Evolutionary conservation across 2,113 vertebrate genomes (phyloP), one percentile per base, ranked within the genome.

Genomic region (Meleagris gallopavo): DNA sequence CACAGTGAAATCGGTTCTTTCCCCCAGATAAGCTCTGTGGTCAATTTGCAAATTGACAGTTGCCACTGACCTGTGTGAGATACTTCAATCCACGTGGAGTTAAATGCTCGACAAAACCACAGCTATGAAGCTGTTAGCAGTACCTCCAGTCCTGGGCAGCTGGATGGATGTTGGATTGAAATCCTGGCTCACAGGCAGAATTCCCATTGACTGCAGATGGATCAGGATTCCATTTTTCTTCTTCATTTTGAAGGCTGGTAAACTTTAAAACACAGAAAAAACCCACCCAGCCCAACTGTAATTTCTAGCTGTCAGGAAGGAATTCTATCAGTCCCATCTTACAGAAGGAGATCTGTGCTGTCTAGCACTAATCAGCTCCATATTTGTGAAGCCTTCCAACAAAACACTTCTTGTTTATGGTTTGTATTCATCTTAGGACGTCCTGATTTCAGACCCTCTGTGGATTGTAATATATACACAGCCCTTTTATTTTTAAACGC

Each of bases 301-400:
- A 89, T 85, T 91, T 87, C 85, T 80, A 69, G 72, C 75, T 93
- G 88, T 95, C 82, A 89, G 94, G 89, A 95, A 94, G 94, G 89
- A 95, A 95, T 86, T 94, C 14, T 82, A 82, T 61, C 84, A 86
- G 91, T 43, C 94, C 93, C 64, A 38, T 95, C 64, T 93, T 89
- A 66, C 86, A 94, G 91, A 89, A 89, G 94, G 89, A 92, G 94
- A 94, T 70, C 81, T 55, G 69, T 3, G 5, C 95, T 95, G 87
- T 74, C 95, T 80, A 91, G 85, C 87, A 71, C 55, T 94, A 95
- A 96, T 97, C 94, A 71, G 75, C 95, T 91, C 96, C 95, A 93
- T 64, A 82, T 88, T 97, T 89, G 85, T 71, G 85, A 94, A 82
- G 76, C 85, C 72, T 86, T 86, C 74, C 89, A 95, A 97, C 94